Conservation (phyloP, 2,797 vertebrate species). For the Artibeus jamaicensis region DNA sequence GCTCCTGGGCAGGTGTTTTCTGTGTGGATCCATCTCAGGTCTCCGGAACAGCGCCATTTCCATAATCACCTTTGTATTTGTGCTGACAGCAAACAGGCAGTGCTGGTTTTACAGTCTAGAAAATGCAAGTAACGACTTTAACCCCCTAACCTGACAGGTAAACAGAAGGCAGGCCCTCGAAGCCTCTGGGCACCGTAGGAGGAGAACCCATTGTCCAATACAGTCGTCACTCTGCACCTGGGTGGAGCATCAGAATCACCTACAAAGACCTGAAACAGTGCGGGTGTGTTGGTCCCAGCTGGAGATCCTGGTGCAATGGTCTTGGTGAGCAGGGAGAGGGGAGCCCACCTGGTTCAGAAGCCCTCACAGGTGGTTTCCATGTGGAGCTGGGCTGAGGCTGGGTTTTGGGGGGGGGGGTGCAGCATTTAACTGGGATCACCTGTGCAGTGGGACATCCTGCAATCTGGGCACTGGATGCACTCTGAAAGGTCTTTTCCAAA, state of each 20-base stretch:
- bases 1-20: background rate
- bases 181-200: background rate
- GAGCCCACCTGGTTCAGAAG: background rate
- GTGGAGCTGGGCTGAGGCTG: background rate
- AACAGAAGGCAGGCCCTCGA: background rate
- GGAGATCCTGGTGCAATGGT: background rate
- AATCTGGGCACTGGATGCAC: background rate
- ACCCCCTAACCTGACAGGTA: background rate
- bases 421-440: background rate
- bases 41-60: background rate
- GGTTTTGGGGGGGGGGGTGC: background rate
- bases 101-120: background rate
- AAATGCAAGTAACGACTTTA: background rate
- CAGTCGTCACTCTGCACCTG: too few species aligned
- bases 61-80: background rate
- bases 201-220: fast-evolving
- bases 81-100: background rate
- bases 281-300: too few species aligned
- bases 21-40: background rate
- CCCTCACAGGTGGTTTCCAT: background rate
- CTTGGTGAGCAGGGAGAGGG: background rate
- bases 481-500: background rate
- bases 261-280: background rate
- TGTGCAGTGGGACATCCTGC: background rate
- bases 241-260: background rate